Evolutionary conservation across 2,888 invertebrate genomes (phyloP), one percentile per base, ranked within the genome.

Genomic region (Tinea semifulvella): DNA sequence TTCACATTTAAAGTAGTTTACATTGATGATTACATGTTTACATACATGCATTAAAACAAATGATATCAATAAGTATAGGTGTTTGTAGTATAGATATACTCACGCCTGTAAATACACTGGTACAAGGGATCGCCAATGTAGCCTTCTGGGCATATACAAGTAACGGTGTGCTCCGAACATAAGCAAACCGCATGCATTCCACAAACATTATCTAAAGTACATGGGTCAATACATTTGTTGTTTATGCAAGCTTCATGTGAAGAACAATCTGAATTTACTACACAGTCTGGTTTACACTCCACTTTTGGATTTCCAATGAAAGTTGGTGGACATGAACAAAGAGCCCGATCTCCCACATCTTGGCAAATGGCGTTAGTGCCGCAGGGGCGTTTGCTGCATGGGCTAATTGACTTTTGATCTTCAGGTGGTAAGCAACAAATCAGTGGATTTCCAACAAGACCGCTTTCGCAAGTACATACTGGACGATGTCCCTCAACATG

Each of bases 201-300:
- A 61, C 95, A 95, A 31, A 92, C 72, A 49, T 85, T 85, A 36
- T 85, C 85, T 25, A 85, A 71, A 3, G 77, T 63, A 60, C 93
- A 94, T 16, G 92, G 90, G 69, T 91, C 88, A 46, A 82, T 68
- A 59, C 93, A 92, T 57, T 88, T 87, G 55, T 86, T 84, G 56
- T 91, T 87, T 10, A 91, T 73, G 61, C 94, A 94, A 11, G 91
- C 87, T 63, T 89, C 86, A 53, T 88, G 84, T 2, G 84, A 69
- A 8, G 87, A 80, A 65, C 94, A 94, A 56, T 94, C 93, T 0
- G 92, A 88, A 65, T 93, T 92, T 56, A 90, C 85, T n/a, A 86
- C 82, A 65, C 93, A 92, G 72, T 93, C 92, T 17, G 91, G 89
- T 59, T 85, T 84, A 61, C 88, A 94, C 53, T 90, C 91, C 43